Evolutionary conservation across 2,113 vertebrate genomes (phyloP), one percentile per base, ranked within the genome.

Genomic region (Siniperca chuatsi): DNA sequence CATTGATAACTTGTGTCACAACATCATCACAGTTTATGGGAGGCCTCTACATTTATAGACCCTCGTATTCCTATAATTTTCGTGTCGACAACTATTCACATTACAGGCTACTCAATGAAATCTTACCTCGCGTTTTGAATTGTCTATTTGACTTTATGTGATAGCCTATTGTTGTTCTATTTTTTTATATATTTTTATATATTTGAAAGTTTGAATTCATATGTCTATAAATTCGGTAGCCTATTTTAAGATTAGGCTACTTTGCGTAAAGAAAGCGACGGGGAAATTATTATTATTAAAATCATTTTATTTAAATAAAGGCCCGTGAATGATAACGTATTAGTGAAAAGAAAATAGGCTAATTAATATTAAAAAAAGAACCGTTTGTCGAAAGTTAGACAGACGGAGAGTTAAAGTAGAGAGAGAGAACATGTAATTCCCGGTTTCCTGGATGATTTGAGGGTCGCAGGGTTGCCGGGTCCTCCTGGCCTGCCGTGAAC

Each of bases 31-130:
- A 66, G n/a, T 80, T 72, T 54, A 68, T 64, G 20, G 1, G 44
- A 83, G 81, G 81, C 86, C 81, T 78, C 61, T 37, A 44, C 35
- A 55, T 72, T 80, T 71, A 77, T 42, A 72, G 42, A 72, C 65
- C 71, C 23, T 35, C 0, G 4, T 48, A n/a, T 72, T 33, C 33
- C 12, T 35, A 15, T 52, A 48, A 48, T 35, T 60, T 62, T 55
- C 35, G 21, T 74, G 52, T 74, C 61, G 3, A 78, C 50, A 67
- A 12, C n/a, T 52, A 18, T 76, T 58, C 68, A 40, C 25, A 35
- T 62, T 9, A 75, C 4, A 37, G 9, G 37, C 62, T 46, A 40
- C 25, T 62, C 25, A n/a, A 8, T 55, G 6, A 37, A 50, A 61
- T 21, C 9, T 9, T 2, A 23, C 8, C 46, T 42, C 29, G 18